Conservation (phyloP, 2,888 invertebrate species). For the Aplocera efformata region DNA sequence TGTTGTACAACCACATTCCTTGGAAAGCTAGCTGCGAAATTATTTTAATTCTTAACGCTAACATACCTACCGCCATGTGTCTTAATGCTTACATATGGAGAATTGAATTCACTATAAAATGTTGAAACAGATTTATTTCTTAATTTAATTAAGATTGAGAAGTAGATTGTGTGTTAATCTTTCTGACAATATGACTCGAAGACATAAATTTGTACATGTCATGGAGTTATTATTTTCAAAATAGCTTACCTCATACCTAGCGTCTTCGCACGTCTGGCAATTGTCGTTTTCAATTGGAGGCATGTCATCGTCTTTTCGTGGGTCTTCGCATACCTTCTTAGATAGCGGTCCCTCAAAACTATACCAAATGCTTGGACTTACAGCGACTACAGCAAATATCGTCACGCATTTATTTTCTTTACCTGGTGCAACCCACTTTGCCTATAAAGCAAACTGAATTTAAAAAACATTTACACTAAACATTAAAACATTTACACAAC, state of each 20-base stretch:
- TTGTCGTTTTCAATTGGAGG: constrained; percentile 56
- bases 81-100: no score
- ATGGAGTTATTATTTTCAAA: no score
- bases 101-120: no score
- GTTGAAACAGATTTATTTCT: no score
- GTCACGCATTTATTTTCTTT: constrained; percentile 67
- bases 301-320: constrained; percentile 64
- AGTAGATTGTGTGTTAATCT: no score
- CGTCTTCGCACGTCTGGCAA: constrained; percentile 63
- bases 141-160: no score
- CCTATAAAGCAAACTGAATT: constrained; percentile 31
- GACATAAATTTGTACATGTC: no score
- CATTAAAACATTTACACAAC: no score
- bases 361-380: constrained; percentile 67
- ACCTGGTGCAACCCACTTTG: constrained; percentile 58
- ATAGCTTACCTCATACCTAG: constrained; percentile 57
- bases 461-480: no score
- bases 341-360: constrained; percentile 59
- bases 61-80: no score
- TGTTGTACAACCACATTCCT: constrained; percentile 67
- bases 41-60: background rate
- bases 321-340: constrained; percentile 60
- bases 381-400: constrained; percentile 61
- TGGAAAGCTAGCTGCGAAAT: constrained; percentile 56
- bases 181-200: no score